A percentile compares a stretch with the other conserved stretches of the same genome.
phyloP scores from a whole-genome alignment of 2,888 invertebrate genomes.

The Lamproptera curius region DNA sequence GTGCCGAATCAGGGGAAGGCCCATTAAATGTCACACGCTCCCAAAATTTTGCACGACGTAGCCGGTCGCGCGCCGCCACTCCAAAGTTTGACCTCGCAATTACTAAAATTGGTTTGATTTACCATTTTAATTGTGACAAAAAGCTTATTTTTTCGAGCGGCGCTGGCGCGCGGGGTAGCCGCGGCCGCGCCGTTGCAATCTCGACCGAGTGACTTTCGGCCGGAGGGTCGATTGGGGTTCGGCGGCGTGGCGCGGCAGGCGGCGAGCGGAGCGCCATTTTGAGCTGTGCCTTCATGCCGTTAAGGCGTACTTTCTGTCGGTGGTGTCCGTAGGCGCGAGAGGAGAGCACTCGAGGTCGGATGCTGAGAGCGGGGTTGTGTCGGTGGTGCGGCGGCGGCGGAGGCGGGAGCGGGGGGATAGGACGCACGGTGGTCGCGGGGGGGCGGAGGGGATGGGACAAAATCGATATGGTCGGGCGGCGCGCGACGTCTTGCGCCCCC shows the following conservation, averaged over 20 bases:
- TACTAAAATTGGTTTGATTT: slow-evolving; percentile 78
- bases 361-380: slow-evolving; percentile 67
- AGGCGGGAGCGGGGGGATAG: slow-evolving; percentile 50
- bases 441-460: slow-evolving; percentile 60
- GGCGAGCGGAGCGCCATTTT: slow-evolving; percentile 55
- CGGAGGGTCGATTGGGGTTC: slow-evolving; percentile 69
- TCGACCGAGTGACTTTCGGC: slow-evolving; percentile 74
- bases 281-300: slow-evolving; percentile 68
- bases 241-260: slow-evolving; percentile 47
- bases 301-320: slow-evolving; percentile 74
- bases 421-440: too few species aligned
- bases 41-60: slow-evolving; percentile 41
- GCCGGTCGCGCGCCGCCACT: slow-evolving; percentile 47
- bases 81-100: slow-evolving; percentile 75
- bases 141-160: slow-evolving; percentile 73
- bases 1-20: slow-evolving; percentile 37
- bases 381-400: slow-evolving; percentile 20
- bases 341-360: slow-evolving; percentile 78
- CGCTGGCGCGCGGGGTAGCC: slow-evolving; percentile 53
- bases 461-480: slow-evolving; percentile 77
- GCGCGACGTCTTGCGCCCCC: slow-evolving; percentile 71
- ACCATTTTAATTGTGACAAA: slow-evolving; percentile 78
- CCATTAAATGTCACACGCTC: slow-evolving; percentile 62
- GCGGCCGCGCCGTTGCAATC: slow-evolving; percentile 56
- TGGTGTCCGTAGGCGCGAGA: slow-evolving; percentile 74